Evolutionary conservation across 2,797 vertebrate genomes (phyloP), one percentile per base, ranked within the genome.

Genomic region (Sebastes hubbsi): DNA sequence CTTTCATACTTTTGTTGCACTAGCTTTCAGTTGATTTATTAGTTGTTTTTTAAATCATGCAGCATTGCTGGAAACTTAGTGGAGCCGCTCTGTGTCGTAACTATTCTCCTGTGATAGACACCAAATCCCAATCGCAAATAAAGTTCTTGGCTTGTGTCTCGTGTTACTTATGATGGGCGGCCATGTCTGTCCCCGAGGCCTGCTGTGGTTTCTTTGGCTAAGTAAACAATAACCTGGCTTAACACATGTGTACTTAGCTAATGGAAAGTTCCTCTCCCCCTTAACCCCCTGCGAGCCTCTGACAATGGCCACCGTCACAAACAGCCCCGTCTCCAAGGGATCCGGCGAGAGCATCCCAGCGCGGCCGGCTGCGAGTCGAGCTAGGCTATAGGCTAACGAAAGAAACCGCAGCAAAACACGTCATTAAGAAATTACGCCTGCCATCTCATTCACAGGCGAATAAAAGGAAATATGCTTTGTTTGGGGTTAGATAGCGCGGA

Each of bases 241-340:
- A 95, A 91, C 93, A 91, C 88, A 87, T 94, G 93, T 94, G 92
- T 95, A 92, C 91, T 93, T 94, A 94, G 92, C 93, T 94, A 95
- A 95, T 94, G 93, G 93, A 94, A 94, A 92, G 93, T 93, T 90
- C 91, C 91, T 91, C 86, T 89, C 88, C 89, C 90, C 88, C 90
- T 91, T 88, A 90, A 91, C 91, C 90, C 89, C 91, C 87, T 42
- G 81, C 78, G 30, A 90, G 82, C 82, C 83, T 84, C 81, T 52
- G 80, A 94, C 91, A 94, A 93, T 91, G 84, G 91, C 83, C 84
- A 27, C 87, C 86, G 36, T 91, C 91, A 87, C 92, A 92, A 93
- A 90, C 91, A 84, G 82, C 80, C 81, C 84, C 74, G 88, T 94
- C 89, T 92, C 93, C 81, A 86, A 92, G 91, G 91, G 89, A 90